Conservation (phyloP, 2,888 invertebrate species). For the Dendrolimus pini region DNA sequence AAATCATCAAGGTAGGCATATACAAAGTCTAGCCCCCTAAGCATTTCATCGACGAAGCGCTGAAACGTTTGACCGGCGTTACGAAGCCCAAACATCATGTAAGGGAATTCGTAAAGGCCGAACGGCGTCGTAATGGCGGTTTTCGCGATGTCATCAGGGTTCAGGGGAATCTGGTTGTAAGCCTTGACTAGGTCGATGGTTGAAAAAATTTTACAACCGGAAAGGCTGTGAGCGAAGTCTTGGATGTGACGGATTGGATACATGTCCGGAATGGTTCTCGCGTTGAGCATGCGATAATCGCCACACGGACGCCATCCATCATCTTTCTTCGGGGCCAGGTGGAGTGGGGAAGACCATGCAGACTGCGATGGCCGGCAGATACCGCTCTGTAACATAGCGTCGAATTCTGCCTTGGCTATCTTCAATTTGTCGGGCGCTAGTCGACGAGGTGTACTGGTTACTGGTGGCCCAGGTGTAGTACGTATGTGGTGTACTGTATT, state of each 20-base stretch:
- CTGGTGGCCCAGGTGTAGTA: conserved; percentile 3
- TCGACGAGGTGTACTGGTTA: conserved; percentile 2
- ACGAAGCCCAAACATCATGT: conserved; percentile 33
- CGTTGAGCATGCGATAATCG: conserved; percentile 9
- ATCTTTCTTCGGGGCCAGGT: conserved; percentile 11
- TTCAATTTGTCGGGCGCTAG: conserved; percentile 3
- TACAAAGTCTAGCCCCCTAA: conserved; percentile 7
- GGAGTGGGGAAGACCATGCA: conserved; percentile 11
- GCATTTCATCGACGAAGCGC: conserved; percentile 28
- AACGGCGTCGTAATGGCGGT: conserved; percentile 29
- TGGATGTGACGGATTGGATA: conserved; percentile 8
- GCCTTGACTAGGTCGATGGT: conserved; percentile 14
- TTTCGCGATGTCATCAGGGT: conserved; percentile 26
- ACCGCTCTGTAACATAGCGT: background rate
- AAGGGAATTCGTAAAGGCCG: conserved; percentile 26
- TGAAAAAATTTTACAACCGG: conserved; percentile 6
- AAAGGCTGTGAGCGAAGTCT: conserved; percentile 8
- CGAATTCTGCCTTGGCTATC: background rate
- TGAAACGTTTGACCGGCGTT: conserved; percentile 44
- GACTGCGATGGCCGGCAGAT: conserved; percentile 6
- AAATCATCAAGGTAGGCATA: conserved; percentile 32
- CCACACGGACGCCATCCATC: conserved; percentile 12
- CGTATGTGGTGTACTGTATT: conserved; percentile 3
- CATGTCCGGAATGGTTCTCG: conserved; percentile 7
- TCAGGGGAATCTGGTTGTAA: conserved; percentile 37